These are phyloP conservation scores for human DNA, from an alignment of 2,113 vertebrate genomes.

Conservation along the genomic window GRCh38 chrX:92192001-92192500, in stretches of 20 bases:
- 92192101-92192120: not conserved
- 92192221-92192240: not conserved
- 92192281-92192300: not conserved
- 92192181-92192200: not conserved
- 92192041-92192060: not conserved
- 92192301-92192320: not conserved
- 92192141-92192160: not conserved
- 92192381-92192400: no score
- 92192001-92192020: conserved; percentile 27
- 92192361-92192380: no score
- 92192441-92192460: no score
- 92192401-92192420: no score
- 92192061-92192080: not conserved
- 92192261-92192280: not conserved
- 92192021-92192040: not conserved
- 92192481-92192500: no score
- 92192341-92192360: no score
- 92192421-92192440: no score
- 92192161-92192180: not conserved
- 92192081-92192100: not conserved
- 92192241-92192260: not conserved
- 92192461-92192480: no score
- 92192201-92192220: not conserved
- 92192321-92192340: not conserved
- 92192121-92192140: not conserved